A percentile compares a stretch with the other conserved stretches of the same genome.
Conservation (phyloP, 2,888 invertebrate species). For the Synergus laeviventris region DNA sequence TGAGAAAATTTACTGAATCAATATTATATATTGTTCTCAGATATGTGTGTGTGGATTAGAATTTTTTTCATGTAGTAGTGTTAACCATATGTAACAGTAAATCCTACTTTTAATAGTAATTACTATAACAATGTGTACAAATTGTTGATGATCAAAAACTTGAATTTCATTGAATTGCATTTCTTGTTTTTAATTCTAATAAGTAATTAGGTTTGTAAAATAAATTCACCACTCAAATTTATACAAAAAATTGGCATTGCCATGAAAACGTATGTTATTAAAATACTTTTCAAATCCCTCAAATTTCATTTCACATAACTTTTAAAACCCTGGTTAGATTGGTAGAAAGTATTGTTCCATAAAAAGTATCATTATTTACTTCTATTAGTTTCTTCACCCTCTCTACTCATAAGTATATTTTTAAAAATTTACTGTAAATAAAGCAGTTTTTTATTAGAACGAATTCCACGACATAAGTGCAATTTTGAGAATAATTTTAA, state of each 20-base stretch:
- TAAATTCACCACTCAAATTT: background rate
- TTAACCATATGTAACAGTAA: background rate
- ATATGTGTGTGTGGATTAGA: background rate
- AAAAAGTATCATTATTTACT: background rate
- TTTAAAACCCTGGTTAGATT: no score
- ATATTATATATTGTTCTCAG: no score
- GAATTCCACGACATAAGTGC: background rate
- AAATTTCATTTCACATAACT: no score
- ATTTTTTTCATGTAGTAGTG: background rate
- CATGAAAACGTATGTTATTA: background rate
- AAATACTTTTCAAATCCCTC: no score
- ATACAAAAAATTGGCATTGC: background rate
- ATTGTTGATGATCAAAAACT: no score
- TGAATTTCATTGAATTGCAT: no score
- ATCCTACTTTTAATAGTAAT: background rate
- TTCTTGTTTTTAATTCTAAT: no score
- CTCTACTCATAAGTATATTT: background rate
- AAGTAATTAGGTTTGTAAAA: no score
- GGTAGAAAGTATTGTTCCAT: background rate
- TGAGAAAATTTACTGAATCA: no score
- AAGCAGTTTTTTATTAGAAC: background rate
- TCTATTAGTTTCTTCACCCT: background rate
- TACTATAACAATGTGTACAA: no score
- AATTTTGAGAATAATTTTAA: no score
- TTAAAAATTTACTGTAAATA: slow-evolving; percentile 19